Evolutionary conservation across 1,140 invertebrate species (phyloP).

Genomic region (Venturia canescens): DNA sequence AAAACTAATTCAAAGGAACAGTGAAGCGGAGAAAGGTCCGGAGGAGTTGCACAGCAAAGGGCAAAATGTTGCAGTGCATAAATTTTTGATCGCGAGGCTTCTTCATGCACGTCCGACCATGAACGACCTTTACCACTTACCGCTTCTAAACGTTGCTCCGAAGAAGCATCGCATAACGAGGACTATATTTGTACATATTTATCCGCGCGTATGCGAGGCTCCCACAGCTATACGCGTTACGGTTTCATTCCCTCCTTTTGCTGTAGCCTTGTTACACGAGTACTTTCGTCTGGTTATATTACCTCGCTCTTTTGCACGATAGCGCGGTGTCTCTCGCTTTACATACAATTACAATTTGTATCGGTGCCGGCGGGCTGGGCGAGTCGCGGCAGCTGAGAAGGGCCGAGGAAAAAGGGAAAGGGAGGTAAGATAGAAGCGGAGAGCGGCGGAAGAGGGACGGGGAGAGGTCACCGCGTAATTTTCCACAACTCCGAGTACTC

Average conservation of each 20-base stretch:
- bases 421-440: too few relatives aligned
- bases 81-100: neutral
- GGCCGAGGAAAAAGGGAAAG: neutral
- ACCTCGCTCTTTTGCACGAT: constrained; percentile 18
- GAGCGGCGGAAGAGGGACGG: neutral
- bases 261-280: constrained; percentile 10
- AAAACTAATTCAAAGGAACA: too few relatives aligned
- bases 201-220: too few relatives aligned
- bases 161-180: neutral
- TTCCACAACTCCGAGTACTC: constrained; percentile 30
- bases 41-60: neutral
- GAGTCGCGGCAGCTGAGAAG: constrained; percentile 42
- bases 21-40: too few relatives aligned
- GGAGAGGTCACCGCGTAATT: constrained; percentile 33
- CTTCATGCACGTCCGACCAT: constrained; percentile 10
- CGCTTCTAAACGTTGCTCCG: neutral
- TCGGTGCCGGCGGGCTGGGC: constrained; percentile 53
- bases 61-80: neutral
- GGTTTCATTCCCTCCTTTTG: neutral
- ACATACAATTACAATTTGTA: constrained; percentile 69
- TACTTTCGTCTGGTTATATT: constrained; percentile 33
- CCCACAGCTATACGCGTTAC: too few relatives aligned
- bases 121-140: constrained; percentile 31
- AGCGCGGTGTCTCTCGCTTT: constrained; percentile 50
- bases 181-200: neutral